A percentile compares a stretch with the other conserved stretches of the same genome.
Conservation (phyloP, 1,140 invertebrate species). For the Macrosteles quadrilineatus region DNA sequence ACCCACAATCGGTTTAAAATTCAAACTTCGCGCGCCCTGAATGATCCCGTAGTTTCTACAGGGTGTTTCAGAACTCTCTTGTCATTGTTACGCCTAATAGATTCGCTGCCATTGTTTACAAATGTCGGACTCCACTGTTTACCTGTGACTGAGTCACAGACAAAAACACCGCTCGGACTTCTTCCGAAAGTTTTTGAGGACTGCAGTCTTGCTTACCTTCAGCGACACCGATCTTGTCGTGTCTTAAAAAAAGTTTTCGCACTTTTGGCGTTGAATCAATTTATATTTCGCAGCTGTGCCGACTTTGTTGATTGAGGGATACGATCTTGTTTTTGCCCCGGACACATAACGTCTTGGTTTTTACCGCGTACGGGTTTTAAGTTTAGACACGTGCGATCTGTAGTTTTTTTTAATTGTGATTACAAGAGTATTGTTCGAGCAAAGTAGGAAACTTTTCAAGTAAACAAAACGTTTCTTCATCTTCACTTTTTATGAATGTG, state of each 20-base stretch:
- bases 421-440: too few relatives aligned
- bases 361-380: too few relatives aligned
- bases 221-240: neutral
- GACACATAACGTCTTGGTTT: too few relatives aligned
- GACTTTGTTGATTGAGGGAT: neutral
- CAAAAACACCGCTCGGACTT: neutral
- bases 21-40: neutral
- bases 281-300: neutral
- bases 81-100: constrained; percentile 5
- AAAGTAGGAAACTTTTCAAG: too few relatives aligned
- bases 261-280: neutral
- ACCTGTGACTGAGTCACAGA: neutral
- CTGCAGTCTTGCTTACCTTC: neutral
- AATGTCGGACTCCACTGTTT: neutral
- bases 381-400: too few relatives aligned
- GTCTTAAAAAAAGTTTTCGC: neutral
- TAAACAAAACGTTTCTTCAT: too few relatives aligned
- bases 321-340: too few relatives aligned
- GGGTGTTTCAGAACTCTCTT: neutral
- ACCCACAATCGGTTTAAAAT: neutral
- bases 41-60: neutral
- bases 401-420: too few relatives aligned
- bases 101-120: constrained; percentile 14
- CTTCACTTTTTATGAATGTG: too few relatives aligned
- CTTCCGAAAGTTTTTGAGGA: neutral